Conservation (phyloP, 2,888 invertebrate species). For the Amphiduros pacificus region DNA sequence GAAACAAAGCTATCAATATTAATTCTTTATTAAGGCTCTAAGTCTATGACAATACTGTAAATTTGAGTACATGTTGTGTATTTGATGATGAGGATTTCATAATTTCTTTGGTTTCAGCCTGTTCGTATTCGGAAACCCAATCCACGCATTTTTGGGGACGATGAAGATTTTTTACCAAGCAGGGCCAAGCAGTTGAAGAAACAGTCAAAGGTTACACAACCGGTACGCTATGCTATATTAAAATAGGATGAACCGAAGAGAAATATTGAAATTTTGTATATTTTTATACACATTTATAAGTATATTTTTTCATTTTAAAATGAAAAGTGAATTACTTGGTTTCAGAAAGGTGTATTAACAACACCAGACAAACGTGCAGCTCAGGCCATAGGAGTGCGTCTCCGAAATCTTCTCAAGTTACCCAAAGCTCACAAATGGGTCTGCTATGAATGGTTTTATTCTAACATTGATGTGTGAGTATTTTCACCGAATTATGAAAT, state of each 20-base stretch:
- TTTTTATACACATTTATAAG: background rate
- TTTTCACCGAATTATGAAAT: background rate
- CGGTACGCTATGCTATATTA: background rate
- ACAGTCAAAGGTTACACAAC: conserved; percentile 15
- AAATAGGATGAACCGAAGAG: background rate
- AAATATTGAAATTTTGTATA: background rate
- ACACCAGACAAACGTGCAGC: conserved; percentile 77
- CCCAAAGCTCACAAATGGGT: conserved; percentile 99
- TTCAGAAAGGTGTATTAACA: conserved; percentile 26
- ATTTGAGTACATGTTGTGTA: no score
- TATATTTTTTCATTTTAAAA: background rate
- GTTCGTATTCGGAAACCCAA: conserved; percentile 34
- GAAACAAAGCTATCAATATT: no score
- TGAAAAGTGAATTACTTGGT: background rate
- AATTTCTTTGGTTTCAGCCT: no score
- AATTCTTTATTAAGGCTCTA: no score
- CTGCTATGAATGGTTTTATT: conserved; percentile 99
- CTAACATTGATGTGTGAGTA: conserved; percentile 84
- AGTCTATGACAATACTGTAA: no score
- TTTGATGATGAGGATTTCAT: no score
- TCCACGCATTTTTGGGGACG: conserved; percentile 32
- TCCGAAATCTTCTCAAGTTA: conserved; percentile 83
- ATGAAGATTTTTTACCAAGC: conserved; percentile 20
- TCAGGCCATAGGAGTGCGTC: conserved; percentile 83
- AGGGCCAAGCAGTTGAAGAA: no score